Conservation (phyloP, 2,797 vertebrate species). For the Lacerta agilis region DNA sequence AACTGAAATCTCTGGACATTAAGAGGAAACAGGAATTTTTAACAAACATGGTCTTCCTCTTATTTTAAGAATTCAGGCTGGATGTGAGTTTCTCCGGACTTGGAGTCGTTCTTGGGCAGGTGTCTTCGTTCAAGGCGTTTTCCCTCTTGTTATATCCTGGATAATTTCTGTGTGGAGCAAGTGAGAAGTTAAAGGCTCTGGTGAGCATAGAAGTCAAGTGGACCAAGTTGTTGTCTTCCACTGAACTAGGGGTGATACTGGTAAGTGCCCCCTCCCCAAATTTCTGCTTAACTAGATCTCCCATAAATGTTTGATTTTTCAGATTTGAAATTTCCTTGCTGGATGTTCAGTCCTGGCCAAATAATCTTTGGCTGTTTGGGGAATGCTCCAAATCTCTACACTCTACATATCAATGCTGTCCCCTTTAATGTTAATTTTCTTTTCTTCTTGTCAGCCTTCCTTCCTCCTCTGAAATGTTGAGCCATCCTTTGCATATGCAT, state of each 20-base stretch:
- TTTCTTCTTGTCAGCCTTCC: background rate
- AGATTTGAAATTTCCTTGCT: background rate
- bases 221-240: too few species aligned
- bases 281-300: background rate
- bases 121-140: background rate
- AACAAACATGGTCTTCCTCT: slow-evolving; percentile 31
- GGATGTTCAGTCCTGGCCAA: background rate
- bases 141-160: background rate
- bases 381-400: background rate
- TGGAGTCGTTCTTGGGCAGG: background rate
- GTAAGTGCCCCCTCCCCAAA: background rate
- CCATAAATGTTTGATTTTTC: background rate
- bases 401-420: background rate
- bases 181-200: background rate
- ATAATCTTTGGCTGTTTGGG: background rate
- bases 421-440: background rate
- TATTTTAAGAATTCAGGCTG: slow-evolving; percentile 13
- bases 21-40: slow-evolving; percentile 39
- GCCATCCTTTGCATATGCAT: background rate
- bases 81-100: background rate
- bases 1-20: slow-evolving; percentile 28
- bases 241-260: background rate
- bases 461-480: background rate
- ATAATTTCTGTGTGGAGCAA: background rate
- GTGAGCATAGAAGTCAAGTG: background rate